A percentile compares a stretch with the other conserved stretches of the same genome.
Evolutionary conservation across 2,888 invertebrate genomes (phyloP).

Genomic region (Trachelus stipa): DNA sequence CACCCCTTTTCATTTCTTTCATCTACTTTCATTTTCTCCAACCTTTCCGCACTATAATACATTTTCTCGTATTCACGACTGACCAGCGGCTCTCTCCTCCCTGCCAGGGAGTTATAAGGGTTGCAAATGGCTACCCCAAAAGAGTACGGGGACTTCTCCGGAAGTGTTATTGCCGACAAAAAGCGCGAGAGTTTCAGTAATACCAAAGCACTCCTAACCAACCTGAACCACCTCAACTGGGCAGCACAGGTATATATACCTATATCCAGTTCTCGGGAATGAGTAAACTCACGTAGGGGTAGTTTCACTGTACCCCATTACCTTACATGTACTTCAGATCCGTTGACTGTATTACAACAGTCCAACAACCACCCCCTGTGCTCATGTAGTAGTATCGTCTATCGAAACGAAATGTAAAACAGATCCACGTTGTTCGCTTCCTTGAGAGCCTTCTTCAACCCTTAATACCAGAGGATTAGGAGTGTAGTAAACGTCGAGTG

Average conservation of each 20-base stretch:
- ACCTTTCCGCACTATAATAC: too few relatives aligned
- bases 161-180: slow-evolving; percentile 20
- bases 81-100: too few relatives aligned
- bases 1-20: too few relatives aligned
- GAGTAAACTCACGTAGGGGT: neutral
- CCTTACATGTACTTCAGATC: neutral
- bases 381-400: too few relatives aligned
- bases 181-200: slow-evolving; percentile 16
- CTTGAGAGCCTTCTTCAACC: neutral
- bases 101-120: too few relatives aligned
- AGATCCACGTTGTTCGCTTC: neutral
- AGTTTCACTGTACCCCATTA: neutral
- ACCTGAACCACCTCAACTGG: too few relatives aligned
- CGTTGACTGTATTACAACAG: neutral
- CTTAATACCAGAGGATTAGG: too few relatives aligned
- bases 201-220: slow-evolving; percentile 16
- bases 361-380: neutral
- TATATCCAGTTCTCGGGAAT: neutral
- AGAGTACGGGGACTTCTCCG: slow-evolving; percentile 4
- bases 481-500: too few relatives aligned
- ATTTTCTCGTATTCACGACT: too few relatives aligned
- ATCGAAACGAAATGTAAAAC: slow-evolving; percentile 2
- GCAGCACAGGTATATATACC: too few relatives aligned
- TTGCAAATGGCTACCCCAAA: too few relatives aligned
- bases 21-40: too few relatives aligned